Evolutionary conservation across 2,113 vertebrate genomes (phyloP), one percentile per base, ranked within the genome.

Genomic region (Phaethon lepturus): DNA sequence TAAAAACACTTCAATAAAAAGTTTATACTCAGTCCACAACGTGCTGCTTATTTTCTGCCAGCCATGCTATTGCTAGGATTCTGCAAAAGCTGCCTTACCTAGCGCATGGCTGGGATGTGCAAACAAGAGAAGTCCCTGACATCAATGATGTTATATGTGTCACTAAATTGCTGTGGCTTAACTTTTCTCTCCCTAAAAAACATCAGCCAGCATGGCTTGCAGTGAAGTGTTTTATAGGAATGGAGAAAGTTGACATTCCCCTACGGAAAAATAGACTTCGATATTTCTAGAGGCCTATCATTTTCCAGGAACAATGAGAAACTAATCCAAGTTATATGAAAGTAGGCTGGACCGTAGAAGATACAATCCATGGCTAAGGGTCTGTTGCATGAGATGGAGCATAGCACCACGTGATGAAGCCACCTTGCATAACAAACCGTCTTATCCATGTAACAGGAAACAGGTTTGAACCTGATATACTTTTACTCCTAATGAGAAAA

Each of bases 361-460:
- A 58, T 20, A 31, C n/a, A 59, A 4, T 77, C 20, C 60, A 26
- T 24, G 15, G 42, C 62, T 93, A 10, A 68, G 60, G 58, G 20
- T 89, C 74, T 84, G n/a, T 42, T 90, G 80, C 79, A 93, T 76
- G 47, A 31, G 72, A 25, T 12, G 49, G 23, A 80, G 55, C 60
- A 29, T 19, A 68, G 33, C 50, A 55, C 40, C 86, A 69, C 1
- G 4, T 69, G 77, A 9, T 58, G 40, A 40, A 91, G 53, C 52
- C 64, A 88, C 74, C 92, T 97, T 95, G 69, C 82, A 78, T 90
- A 96, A 97, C 92, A 86, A 97, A 74, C 44, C 44, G 25, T 31
- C 67, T 86, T 77, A 92, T 62, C 92, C 93, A 26, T 29, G 3
- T 26, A 95, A 96, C 7, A 17, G 90, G 90, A 97, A 96, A 55